Conservation (phyloP, 2,888 invertebrate species). For the Cephus runcator region DNA sequence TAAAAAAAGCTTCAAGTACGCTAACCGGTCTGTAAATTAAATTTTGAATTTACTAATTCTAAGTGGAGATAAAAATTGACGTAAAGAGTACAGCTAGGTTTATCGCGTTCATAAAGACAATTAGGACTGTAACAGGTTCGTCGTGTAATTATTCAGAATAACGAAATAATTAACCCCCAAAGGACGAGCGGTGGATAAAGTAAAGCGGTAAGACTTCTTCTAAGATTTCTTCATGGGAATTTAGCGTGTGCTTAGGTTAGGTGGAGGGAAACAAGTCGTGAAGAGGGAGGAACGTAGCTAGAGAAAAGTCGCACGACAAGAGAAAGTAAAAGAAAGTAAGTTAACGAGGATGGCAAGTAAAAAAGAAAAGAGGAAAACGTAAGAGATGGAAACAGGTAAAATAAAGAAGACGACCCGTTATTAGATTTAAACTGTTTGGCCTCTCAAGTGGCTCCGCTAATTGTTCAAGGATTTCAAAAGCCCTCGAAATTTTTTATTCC, state of each 20-base stretch:
- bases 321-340: slow-evolving; percentile 12
- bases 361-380: no score
- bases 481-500: slow-evolving; percentile 27
- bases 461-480: slow-evolving; percentile 32
- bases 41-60: no score
- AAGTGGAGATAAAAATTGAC: no score
- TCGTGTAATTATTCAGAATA: slow-evolving; percentile 34
- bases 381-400: slow-evolving; percentile 16
- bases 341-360: no score
- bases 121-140: neutral
- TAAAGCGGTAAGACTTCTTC: slow-evolving; percentile 10
- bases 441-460: slow-evolving; percentile 40
- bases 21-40: no score
- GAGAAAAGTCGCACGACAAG: slow-evolving; percentile 3
- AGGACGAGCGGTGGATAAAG: no score
- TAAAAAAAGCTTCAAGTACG: no score
- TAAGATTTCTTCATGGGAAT: slow-evolving; percentile 8
- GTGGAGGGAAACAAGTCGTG: slow-evolving; percentile 6
- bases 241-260: neutral
- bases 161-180: slow-evolving; percentile 36
- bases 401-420: slow-evolving; percentile 37
- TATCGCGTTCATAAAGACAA: no score
- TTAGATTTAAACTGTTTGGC: slow-evolving; percentile 53
- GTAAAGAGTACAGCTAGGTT: no score
- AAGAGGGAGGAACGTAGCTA: slow-evolving; percentile 1